Evolutionary conservation across 2,888 invertebrate species (phyloP), one percentile per base, ranked within the genome.

Genomic region (Tuta absoluta): DNA sequence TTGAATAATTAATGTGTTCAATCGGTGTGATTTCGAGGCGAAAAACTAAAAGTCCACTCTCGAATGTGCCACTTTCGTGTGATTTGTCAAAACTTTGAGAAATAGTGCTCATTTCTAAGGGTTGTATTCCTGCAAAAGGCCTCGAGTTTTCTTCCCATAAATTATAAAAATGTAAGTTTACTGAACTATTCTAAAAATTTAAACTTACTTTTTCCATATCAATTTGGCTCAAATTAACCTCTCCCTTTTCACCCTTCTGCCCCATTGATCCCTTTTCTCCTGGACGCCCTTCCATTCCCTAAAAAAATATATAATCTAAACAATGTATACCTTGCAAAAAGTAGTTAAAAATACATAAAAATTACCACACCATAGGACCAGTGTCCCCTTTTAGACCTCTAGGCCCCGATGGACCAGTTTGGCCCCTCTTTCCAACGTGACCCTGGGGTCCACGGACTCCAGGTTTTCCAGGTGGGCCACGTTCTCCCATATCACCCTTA

Each of bases 301-400:
- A 79, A 58, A 65, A 49, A 14, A 23, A 33, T n/a, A 14, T n/a
- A 14, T 7, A 56, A 4, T 33, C 33, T 10, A 56, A 17, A 56
- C 53, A 24, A 28, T 17, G 0, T 5, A 24, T 56, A 2, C 12
- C 23, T 23, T 24, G 12, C 11, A 10, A 14, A 51, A 51, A 51
- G 19, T 24, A 12, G 23, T 23, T 24, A 21, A 5, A 51, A 21
- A 51, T 19, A 48, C 17, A 19, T 48, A 8, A 19, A 48, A n/a
- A 53, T 28, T 28, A n/a, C 5, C 65, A 67, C 64, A 70, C 71
- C 65, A 8, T 66, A n/a, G 65, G 14, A 24, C 68, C 68, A n/a
- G 10, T 51, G 14, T 64, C 66, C 7, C 95, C 95, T 69, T 91
- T 82, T 0, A 70, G 65, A 21, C 95, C 95, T 14, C 84, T 74